phyloP scores from a whole-genome alignment of 2,113 vertebrate species.

The Laterallus jamaicensis region DNA sequence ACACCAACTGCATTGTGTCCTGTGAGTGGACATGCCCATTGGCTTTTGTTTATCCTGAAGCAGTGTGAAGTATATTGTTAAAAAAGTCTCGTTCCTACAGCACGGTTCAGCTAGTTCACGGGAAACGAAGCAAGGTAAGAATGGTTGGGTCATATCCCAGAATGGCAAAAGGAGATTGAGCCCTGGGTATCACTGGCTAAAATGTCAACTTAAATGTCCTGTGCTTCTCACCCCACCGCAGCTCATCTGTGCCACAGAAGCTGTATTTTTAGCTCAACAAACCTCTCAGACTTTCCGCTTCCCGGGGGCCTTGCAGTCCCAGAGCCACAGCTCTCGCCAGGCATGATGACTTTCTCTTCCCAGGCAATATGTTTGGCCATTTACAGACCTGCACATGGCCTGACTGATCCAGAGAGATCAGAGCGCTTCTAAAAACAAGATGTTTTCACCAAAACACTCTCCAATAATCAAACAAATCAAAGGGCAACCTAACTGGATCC shows the following conservation, averaged over 20 bases:
- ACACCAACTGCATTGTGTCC: neutral
- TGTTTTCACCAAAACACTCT: slow-evolving; percentile 38
- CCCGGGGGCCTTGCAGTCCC: neutral
- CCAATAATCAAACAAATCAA: slow-evolving; percentile 65
- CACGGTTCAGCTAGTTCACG: neutral
- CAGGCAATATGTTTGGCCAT: neutral
- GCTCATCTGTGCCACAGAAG: neutral
- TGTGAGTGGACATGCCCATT: neutral
- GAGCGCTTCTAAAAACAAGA: slow-evolving; percentile 28
- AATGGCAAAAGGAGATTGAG: neutral
- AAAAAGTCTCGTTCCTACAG: neutral
- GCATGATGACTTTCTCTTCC: neutral
- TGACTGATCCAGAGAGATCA: neutral
- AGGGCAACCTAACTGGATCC: slow-evolving; percentile 37
- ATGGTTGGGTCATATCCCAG: neutral
- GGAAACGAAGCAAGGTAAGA: neutral
- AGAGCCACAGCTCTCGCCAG: neutral
- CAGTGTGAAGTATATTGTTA: neutral
- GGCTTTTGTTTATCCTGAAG: neutral
- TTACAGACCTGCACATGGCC: neutral
- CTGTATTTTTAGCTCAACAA: neutral
- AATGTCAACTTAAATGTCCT: neutral
- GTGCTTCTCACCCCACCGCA: fast-evolving
- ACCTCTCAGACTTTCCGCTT: neutral
- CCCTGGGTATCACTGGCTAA: neutral